These are phyloP conservation scores for Sylvilagus bachmani DNA, from an alignment of 2,113 vertebrate genomes.

Conservation along the genomic window DNA sequence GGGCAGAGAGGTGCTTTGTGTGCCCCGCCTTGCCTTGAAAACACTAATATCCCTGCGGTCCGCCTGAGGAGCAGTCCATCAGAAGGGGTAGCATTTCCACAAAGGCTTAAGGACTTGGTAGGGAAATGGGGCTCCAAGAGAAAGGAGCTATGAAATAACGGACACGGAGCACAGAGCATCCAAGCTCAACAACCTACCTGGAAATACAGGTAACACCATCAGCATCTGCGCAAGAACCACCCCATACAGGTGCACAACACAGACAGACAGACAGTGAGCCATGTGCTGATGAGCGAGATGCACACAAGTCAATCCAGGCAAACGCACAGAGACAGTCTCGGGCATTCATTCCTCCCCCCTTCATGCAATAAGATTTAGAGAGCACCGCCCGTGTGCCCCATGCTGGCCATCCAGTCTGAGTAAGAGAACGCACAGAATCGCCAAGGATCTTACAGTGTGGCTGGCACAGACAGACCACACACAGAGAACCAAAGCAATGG, in stretches of 20 bases:
- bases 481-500: neutral
- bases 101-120: neutral
- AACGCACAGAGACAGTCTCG: neutral
- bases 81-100: neutral
- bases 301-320: neutral
- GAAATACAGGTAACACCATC: neutral
- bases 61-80: neutral
- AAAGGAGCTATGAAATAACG: neutral
- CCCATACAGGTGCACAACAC: neutral
- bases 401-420: neutral
- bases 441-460: neutral
- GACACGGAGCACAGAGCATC: constrained; percentile 77
- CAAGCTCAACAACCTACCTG: neutral
- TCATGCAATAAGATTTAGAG: fast-evolving
- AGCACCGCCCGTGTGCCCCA: neutral
- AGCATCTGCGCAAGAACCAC: neutral
- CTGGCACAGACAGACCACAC: neutral
- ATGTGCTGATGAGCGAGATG: neutral
- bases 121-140: neutral
- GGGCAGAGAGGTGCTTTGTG: constrained; percentile 19
- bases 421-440: neutral
- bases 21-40: constrained; percentile 28
- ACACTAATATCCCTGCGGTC: neutral
- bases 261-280: neutral
- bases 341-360: neutral